A percentile compares a stretch with the other conserved stretches of the same genome.
Evolutionary conservation across 2,888 invertebrate species (phyloP).

Genomic region (Eristalis intricaria): DNA sequence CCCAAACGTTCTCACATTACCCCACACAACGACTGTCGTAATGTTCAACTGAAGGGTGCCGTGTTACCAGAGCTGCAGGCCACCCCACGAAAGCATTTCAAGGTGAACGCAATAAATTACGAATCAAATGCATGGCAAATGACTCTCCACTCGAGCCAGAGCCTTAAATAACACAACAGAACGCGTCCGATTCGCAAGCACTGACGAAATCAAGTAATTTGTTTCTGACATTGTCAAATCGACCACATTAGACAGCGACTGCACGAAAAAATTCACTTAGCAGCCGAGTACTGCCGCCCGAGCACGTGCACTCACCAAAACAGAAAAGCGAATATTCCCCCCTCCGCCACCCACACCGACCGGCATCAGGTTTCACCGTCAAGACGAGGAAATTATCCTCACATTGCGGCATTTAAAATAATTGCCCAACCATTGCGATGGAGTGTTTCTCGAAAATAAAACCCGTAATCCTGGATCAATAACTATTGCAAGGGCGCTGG

Average conservation of each 20-base stretch:
- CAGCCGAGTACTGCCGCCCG: neutral
- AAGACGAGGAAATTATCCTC: constrained; percentile 51
- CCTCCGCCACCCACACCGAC: neutral
- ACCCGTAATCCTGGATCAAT: constrained; percentile 63
- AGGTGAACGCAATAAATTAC: constrained; percentile 61
- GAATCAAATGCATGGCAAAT: constrained; percentile 62
- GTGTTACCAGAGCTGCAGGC: neutral
- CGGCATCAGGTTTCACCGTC: constrained; percentile 9
- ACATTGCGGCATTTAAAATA: constrained; percentile 66
- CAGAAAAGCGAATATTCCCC: constrained; percentile 27
- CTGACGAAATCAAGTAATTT: constrained; percentile 50
- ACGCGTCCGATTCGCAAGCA: constrained; percentile 41
- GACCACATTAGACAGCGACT: constrained; percentile 49
- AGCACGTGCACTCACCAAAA: constrained; percentile 47
- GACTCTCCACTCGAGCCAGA: constrained; percentile 43
- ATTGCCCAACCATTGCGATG: constrained; percentile 59
- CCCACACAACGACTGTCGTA: neutral
- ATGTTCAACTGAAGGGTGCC: neutral
- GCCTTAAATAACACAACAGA: constrained; percentile 27
- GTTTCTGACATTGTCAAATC: constrained; percentile 61
- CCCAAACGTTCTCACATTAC: neutral
- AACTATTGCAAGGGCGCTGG: constrained; percentile 32
- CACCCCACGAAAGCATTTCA: constrained; percentile 14
- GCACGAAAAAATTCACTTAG: constrained; percentile 59
- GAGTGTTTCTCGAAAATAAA: constrained; percentile 53